Percentiles rank a stretch among this genome's conserved stretches.
Conservation (phyloP, 2,113 vertebrate species). For the human region GRCh38 chr22:44103501-44104000, state of each 20-base stretch:
- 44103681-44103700: neutral
- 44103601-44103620: too few relatives aligned
- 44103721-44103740: neutral
- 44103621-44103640: neutral
- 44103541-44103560: neutral
- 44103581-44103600: neutral
- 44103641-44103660: too few relatives aligned
- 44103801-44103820: neutral
- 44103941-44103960: neutral
- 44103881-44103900: neutral
- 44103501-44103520: neutral
- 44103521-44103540: neutral
- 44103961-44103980: too few relatives aligned
- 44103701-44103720: neutral
- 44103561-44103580: neutral
- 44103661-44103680: neutral
- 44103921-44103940: neutral
- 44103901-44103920: too few relatives aligned
- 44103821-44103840: neutral
- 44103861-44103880: too few relatives aligned
- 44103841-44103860: too few relatives aligned
- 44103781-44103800: fast-evolving
- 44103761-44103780: neutral
- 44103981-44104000: neutral
- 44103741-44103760: too few relatives aligned